These are phyloP conservation scores for Eupithecia subfuscata DNA, from an alignment of 2,888 invertebrate genomes.

Conservation along the genomic window DNA sequence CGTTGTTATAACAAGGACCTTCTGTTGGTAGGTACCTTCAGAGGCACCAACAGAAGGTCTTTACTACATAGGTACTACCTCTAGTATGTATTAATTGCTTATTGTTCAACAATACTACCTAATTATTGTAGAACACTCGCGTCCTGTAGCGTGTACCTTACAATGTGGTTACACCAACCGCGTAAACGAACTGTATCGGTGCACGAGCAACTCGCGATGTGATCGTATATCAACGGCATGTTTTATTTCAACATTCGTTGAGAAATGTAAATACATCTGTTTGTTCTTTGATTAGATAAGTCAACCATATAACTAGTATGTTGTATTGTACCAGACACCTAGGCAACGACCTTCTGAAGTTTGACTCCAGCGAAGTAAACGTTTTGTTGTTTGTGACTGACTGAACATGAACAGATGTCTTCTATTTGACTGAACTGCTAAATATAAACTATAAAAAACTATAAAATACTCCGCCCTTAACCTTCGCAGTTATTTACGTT, in stretches of 20 bases:
- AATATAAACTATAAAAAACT: background rate
- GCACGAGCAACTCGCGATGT: constrained; percentile 18
- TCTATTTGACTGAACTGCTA: background rate
- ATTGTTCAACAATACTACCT: background rate
- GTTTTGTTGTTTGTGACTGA: background rate
- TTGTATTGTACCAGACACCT: constrained; percentile 15
- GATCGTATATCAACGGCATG: constrained; percentile 27
- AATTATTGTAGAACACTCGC: background rate
- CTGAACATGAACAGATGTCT: background rate
- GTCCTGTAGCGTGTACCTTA: background rate
- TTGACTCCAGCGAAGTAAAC: background rate
- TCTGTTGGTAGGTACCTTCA: background rate
- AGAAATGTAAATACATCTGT: constrained; percentile 25
- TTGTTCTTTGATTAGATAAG: constrained; percentile 27
- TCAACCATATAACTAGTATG: background rate
- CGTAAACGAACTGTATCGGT: constrained; percentile 41
- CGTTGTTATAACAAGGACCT: background rate
- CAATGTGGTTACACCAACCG: constrained; percentile 49
- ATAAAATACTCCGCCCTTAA: constrained; percentile 1
- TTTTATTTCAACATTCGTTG: constrained; percentile 27
- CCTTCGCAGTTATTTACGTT: background rate
- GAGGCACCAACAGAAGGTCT: background rate
- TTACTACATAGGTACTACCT: too few species aligned
- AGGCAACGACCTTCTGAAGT: constrained; percentile 18
- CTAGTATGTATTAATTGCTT: too few species aligned